Base-by-base conservation (phyloP, 2,113 vertebrate species). In the Pachypanchax playfairii region DNA sequence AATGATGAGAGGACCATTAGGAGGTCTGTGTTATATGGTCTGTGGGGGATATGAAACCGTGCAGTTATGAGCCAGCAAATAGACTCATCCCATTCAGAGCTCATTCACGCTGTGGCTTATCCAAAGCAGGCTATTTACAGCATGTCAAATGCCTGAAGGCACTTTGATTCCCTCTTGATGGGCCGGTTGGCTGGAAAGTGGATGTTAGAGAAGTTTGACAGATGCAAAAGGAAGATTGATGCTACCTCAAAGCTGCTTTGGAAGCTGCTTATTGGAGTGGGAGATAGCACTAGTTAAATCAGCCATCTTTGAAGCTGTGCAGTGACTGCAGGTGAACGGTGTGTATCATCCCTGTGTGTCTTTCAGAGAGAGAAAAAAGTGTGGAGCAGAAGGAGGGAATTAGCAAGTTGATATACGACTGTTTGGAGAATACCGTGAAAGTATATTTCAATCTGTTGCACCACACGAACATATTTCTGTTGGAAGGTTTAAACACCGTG, bases 191-290 rank as follows among this genome's bases (percentile, higher is more conserved):
- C 52, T 24, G 60, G 68, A 48, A 68, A 83, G 74, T 71, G 77
- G 74, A 84, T 75, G 77, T 57, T 24, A 42, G 77, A 69, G 67
- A 68, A 80, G 73, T 81, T 71, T 78, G 82, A 82, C 83, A 75
- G 78, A 87, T 79, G 81, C 77, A 65, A 75, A 77, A 41, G 75
- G 68, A 71, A 87, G 85, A 89, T 87, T 85, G 79, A 87, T 80
- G 77, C 63, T 2, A 80, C 85, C 83, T 85, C 75, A 85, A 85
- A 87, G 85, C 31, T 2, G 10, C 46, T 43, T 73, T 52, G 65
- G 67, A 75, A 47, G 70, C 65, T 75, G 79, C 70, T 84, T 79
- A 77, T 73, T 79, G 77, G 70, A 77, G 72, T 64, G 65, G 70
- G 79, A 77, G 74, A 80, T 66, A 35, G 72, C 53, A 24, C 57